These are phyloP conservation scores for Gasteruption jaculator DNA, from an alignment of 2,888 invertebrate genomes.

Conservation along the genomic window DNA sequence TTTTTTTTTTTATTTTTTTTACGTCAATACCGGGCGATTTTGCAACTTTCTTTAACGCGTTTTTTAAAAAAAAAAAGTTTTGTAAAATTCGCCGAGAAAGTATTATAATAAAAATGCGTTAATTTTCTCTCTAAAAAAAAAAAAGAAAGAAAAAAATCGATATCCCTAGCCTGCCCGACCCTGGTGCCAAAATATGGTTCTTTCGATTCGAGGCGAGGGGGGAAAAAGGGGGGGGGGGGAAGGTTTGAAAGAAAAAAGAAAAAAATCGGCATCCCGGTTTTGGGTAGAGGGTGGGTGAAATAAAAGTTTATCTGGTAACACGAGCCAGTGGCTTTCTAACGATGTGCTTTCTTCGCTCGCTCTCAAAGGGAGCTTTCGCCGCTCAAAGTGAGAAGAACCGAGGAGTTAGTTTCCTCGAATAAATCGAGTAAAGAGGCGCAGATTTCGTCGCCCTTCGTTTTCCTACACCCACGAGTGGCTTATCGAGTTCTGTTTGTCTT, in stretches of 20 bases:
- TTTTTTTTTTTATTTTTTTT: not conserved
- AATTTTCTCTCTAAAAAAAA: no score
- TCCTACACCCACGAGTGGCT: constrained; percentile 19
- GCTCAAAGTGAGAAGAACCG: no score
- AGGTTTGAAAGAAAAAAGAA: no score
- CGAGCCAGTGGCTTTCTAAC: no score
- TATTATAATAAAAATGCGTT: not conserved
- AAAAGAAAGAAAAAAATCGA: constrained; percentile 5
- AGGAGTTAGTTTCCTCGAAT: no score
- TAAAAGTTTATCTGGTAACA: no score
- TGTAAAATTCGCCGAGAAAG: not conserved
- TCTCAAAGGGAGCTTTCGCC: no score
- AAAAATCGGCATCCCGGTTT: no score
- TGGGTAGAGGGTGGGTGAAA: no score
- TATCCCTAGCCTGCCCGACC: constrained; percentile 13
- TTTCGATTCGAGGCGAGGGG: not conserved
- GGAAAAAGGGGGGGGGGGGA: not conserved
- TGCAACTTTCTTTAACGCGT: not conserved
- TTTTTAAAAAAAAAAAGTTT: not conserved
- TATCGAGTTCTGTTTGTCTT: constrained; percentile 24
- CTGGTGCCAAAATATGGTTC: no score
- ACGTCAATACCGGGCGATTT: constrained; percentile 4
- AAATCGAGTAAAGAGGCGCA: constrained; percentile 23
- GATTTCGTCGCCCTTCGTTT: constrained; percentile 20
- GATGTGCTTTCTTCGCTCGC: no score